Evolutionary conservation across 2,797 vertebrate species (phyloP).

Genomic region (Sylvilagus floridanus): DNA sequence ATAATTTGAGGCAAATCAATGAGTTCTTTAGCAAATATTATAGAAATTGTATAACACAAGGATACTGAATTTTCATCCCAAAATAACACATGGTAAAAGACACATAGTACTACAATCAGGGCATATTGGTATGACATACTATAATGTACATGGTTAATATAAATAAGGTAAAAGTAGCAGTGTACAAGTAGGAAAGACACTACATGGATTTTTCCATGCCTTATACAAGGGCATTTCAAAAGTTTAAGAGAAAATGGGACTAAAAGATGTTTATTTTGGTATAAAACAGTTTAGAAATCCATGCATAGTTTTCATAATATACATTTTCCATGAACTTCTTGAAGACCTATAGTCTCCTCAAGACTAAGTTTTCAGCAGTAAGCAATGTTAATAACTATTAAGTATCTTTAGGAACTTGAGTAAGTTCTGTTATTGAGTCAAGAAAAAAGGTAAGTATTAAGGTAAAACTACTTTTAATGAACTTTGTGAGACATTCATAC

Average conservation of each 20-base stretch:
- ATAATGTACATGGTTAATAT: not conserved
- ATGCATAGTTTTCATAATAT: too few species aligned
- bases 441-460: slow-evolving; percentile 51
- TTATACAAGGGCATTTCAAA: not conserved
- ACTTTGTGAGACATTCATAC: slow-evolving; percentile 25
- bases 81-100: slow-evolving; percentile 55
- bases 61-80: slow-evolving; percentile 20
- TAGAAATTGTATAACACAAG: slow-evolving; percentile 35
- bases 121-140: slow-evolving; percentile 23
- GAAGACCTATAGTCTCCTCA: not conserved
- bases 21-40: slow-evolving; percentile 24
- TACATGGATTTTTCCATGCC: not conserved
- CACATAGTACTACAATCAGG: slow-evolving; percentile 3
- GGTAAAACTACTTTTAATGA: slow-evolving; percentile 56
- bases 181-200: not conserved
- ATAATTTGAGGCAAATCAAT: slow-evolving; percentile 26
- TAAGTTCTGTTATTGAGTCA: slow-evolving; percentile 51
- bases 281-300: too few species aligned
- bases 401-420: slow-evolving; percentile 33
- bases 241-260: too few species aligned
- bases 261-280: too few species aligned
- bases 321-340: too few species aligned
- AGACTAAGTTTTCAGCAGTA: slow-evolving; percentile 50
- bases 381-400: slow-evolving; percentile 22
- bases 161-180: slow-evolving; percentile 17